These are phyloP conservation scores for Equus przewalskii DNA, from an alignment of 2,113 vertebrate species.

Conservation along the genomic window DNA sequence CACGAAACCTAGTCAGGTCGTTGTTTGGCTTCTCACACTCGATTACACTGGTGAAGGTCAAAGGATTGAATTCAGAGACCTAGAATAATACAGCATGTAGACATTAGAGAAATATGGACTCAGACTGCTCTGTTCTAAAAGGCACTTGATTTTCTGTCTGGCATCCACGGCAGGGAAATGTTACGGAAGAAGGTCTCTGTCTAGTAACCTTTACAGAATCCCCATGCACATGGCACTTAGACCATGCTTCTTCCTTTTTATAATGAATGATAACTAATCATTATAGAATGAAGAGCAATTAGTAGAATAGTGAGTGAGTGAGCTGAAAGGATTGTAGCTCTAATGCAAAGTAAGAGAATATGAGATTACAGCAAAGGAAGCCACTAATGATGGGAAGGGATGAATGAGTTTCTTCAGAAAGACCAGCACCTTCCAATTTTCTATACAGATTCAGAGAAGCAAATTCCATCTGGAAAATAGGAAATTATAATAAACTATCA, in stretches of 20 bases:
- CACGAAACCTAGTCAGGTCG: slow-evolving; percentile 95
- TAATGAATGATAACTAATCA: neutral
- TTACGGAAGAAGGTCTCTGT: neutral
- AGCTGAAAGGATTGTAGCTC: neutral
- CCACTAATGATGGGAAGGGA: neutral
- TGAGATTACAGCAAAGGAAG: neutral
- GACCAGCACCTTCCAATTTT: slow-evolving; percentile 66
- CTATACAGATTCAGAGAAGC: slow-evolving; percentile 60
- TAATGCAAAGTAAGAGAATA: neutral
- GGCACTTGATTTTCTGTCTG: neutral
- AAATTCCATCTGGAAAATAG: slow-evolving; percentile 72
- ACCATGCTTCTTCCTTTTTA: neutral
- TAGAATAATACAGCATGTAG: slow-evolving; percentile 82
- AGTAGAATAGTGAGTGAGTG: neutral
- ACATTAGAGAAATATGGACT: neutral
- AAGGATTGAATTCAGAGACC: slow-evolving; percentile 97
- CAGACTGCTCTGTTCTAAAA: accelerated
- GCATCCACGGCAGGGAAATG: neutral
- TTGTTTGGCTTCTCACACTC: slow-evolving; percentile 99
- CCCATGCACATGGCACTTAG: accelerated
- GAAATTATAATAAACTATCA: slow-evolving; percentile 61
- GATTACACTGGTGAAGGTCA: slow-evolving; percentile 96
- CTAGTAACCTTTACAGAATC: neutral
- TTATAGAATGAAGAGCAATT: neutral
- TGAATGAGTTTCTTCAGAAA: slow-evolving; percentile 50